Evolutionary conservation across 1,140 invertebrate species (phyloP), one percentile per base, ranked within the genome.

Genomic region (Chelonus insularis): DNA sequence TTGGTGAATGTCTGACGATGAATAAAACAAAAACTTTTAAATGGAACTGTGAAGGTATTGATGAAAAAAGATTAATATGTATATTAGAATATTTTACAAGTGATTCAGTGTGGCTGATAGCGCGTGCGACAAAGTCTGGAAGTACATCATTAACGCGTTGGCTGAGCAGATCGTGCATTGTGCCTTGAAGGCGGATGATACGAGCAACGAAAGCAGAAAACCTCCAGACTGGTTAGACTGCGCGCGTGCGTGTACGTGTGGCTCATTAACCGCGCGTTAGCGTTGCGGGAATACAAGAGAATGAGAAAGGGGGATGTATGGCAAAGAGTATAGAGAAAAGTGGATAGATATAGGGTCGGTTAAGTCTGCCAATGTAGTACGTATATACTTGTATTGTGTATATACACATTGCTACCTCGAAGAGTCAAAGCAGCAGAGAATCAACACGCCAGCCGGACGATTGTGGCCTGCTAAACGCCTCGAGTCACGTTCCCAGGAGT

Each of bases 141-240:
- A 74, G 74, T 75, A 72, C 70, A 69, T 76, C 73, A 75, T 76
- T 76, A 76, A 67, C 71, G 72, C 71, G 69, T 74, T 70, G 73
- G 71, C 70, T 74, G 72, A 72, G 72, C 72, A 67, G 74, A 63
- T 69, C 68, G 66, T 61, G 72, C 69, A 76, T 76, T 76, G 74
- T 76, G 67, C 68, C 56, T 55, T 50, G 4, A 66, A 69, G 66
- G 51, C 58, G 62, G 63, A 14, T 41, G 36, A 57, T 50, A 14
- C 51, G 36, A 50, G n/a, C 8, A 8, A 29, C 11, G 25, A 23
- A 56, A 56, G 58, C 29, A 57, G 36, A 57, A 54, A 48, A 14
- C 8, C 48, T 48, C 43, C 25, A 11, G 6, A 14, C 18, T 4
- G 56, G n/a, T 50, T 8, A 16, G 37, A 11, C 11, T 18, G 32